Conservation (phyloP, 2,888 invertebrate genomes). For the Callyntrura guangdongensis region DNA sequence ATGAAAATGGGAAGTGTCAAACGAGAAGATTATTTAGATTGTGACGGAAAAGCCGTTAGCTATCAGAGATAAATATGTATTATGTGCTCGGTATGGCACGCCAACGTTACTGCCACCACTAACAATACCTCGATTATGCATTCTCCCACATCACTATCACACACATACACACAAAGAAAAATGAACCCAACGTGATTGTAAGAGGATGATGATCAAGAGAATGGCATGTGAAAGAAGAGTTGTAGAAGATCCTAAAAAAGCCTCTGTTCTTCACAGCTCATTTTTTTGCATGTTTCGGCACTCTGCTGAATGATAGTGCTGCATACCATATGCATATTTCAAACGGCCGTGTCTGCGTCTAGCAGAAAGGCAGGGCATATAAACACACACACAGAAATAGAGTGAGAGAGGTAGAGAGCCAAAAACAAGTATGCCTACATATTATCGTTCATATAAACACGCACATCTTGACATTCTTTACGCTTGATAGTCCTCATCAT, state of each 20-base stretch:
- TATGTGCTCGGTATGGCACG: constrained; percentile 6
- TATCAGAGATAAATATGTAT: constrained; percentile 60
- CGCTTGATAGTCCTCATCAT: background rate
- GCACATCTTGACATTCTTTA: background rate
- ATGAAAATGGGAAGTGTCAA: constrained; percentile 58
- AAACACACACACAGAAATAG: no score
- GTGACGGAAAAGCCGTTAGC: constrained; percentile 58
- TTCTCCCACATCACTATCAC: constrained; percentile 34
- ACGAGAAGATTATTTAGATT: constrained; percentile 68
- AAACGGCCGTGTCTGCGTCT: background rate
- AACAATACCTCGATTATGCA: constrained; percentile 16
- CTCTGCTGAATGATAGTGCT: constrained; percentile 15
- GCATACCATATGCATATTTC: constrained; percentile 50
- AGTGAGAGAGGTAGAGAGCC: background rate
- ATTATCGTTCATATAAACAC: background rate
- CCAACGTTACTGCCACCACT: background rate
- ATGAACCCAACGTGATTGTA: constrained; percentile 66
- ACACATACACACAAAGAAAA: constrained; percentile 46
- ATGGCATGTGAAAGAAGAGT: background rate
- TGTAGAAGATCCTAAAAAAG: background rate
- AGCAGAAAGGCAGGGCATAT: background rate
- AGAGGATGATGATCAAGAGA: constrained; percentile 45
- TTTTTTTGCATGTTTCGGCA: constrained; percentile 62
- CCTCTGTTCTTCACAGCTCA: background rate
- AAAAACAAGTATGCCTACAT: background rate